A percentile compares a stretch with the other conserved stretches of the same genome.
phyloP scores from a whole-genome alignment of 1,140 invertebrate genomes.

The Oryctes rhinoceros region DNA sequence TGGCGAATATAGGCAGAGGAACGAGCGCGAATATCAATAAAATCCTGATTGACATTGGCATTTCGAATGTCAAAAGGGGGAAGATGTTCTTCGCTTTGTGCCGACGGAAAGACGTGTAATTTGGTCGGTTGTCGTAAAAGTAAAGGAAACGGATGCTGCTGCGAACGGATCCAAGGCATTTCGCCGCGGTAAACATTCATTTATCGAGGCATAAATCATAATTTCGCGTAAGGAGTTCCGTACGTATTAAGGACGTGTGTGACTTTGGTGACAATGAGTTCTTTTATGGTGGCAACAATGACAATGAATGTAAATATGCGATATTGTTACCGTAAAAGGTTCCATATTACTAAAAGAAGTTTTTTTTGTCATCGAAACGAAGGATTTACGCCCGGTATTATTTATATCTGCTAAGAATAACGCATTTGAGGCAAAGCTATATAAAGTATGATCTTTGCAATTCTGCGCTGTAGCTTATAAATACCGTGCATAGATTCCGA shows the following conservation, averaged over 20 bases:
- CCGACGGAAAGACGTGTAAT: neutral
- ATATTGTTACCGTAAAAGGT: too few species aligned
- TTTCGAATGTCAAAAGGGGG: constrained; percentile 15
- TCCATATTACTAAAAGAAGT: too few species aligned
- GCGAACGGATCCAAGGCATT: neutral
- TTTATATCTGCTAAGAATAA: too few species aligned
- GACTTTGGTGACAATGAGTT: constrained; percentile 6
- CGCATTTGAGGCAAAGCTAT: too few species aligned
- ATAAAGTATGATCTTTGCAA: too few species aligned
- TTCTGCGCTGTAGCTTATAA: too few species aligned
- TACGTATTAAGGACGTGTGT: neutral
- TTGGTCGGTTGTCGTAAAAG: neutral
- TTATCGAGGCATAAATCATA: constrained; percentile 1
- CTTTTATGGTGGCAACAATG: neutral
- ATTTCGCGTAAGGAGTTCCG: neutral
- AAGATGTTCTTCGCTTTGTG: neutral
- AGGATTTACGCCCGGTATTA: too few species aligned
- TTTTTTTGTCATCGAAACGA: too few species aligned
- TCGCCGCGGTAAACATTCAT: neutral
- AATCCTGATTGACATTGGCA: constrained; percentile 9
- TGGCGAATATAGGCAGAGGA: neutral
- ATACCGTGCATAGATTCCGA: too few species aligned
- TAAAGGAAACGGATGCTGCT: constrained; percentile 1
- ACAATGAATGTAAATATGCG: too few species aligned
- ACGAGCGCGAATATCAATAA: neutral